Evolutionary conservation across 2,797 vertebrate genomes (phyloP).

Genomic region (Octomys mimax): DNA sequence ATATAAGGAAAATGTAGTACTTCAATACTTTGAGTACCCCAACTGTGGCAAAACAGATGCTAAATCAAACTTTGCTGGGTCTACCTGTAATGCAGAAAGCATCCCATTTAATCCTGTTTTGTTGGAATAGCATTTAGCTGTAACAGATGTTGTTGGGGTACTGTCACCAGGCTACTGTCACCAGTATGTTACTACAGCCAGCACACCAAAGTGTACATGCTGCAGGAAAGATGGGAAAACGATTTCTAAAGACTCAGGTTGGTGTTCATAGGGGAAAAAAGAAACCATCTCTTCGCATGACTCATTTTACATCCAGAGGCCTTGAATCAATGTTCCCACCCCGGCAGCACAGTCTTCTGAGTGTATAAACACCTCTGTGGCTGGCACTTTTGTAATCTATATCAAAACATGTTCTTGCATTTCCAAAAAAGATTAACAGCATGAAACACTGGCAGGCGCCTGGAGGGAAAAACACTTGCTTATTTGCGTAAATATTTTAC

Average conservation of each 20-base stretch:
- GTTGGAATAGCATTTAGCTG: not conserved
- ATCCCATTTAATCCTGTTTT: not conserved
- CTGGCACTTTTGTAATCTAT: slow-evolving; percentile 79
- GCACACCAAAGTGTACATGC: not conserved
- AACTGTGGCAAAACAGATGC: not conserved
- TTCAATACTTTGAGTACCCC: not conserved
- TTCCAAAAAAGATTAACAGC: slow-evolving; percentile 85
- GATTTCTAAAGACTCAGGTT: not conserved
- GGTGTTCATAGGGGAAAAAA: not conserved
- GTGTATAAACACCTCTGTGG: slow-evolving; percentile 74
- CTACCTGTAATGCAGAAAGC: not conserved
- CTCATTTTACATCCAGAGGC: slow-evolving; percentile 68
- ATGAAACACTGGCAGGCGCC: slow-evolving; percentile 72
- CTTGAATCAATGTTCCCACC: slow-evolving; percentile 74
- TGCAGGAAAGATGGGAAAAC: slow-evolving; percentile 60
- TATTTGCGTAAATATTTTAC: slow-evolving; percentile 86
- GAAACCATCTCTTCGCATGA: slow-evolving; percentile 71
- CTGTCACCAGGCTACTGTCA: not conserved
- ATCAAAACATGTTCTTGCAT: slow-evolving; percentile 84
- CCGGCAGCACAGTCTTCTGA: slow-evolving; percentile 70
- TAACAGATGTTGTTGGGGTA: slow-evolving; percentile 58
- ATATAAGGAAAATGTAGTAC: not conserved
- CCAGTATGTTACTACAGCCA: not conserved
- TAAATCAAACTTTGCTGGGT: accelerated
- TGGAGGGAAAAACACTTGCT: slow-evolving; percentile 82